Evolutionary conservation across 1,140 invertebrate species (phyloP).

Genomic region (Idris sp.): DNA sequence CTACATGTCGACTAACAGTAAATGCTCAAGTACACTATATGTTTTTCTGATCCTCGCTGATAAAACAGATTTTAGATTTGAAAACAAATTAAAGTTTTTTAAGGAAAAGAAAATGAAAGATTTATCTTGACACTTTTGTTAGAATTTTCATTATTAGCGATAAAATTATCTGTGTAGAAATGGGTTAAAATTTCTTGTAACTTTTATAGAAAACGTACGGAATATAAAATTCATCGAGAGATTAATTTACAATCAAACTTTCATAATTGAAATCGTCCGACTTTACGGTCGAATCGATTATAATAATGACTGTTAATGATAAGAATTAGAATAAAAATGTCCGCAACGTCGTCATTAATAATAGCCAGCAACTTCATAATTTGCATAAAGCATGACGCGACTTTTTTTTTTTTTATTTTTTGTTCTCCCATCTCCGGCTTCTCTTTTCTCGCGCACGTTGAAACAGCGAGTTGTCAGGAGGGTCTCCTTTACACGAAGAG

Average conservation of each 20-base stretch:
- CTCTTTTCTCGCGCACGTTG: slow-evolving; percentile 39
- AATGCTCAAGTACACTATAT: slow-evolving; percentile 11
- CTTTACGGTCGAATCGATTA: slow-evolving; percentile 41
- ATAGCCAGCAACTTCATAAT: slow-evolving; percentile 44
- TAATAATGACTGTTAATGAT: slow-evolving; percentile 51
- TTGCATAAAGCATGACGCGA: slow-evolving; percentile 60
- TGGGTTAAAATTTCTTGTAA: too few relatives aligned
- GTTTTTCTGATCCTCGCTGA: slow-evolving; percentile 19
- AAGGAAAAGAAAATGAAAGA: too few relatives aligned
- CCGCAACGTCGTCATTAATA: slow-evolving; percentile 42
- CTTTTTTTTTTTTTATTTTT: too few relatives aligned
- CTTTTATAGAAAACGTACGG: too few relatives aligned
- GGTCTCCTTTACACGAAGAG: slow-evolving; percentile 39
- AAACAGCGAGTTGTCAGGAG: slow-evolving; percentile 49
- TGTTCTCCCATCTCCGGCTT: slow-evolving; percentile 43
- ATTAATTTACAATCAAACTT: slow-evolving; percentile 29
- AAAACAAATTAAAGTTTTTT: too few relatives aligned
- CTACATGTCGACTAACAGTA: slow-evolving; percentile 25
- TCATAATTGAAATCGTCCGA: slow-evolving; percentile 22
- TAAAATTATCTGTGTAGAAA: too few relatives aligned
- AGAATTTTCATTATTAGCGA: too few relatives aligned
- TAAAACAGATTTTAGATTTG: slow-evolving; percentile 11
- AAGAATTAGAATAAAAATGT: slow-evolving; percentile 53
- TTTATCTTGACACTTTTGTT: too few relatives aligned
- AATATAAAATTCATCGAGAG: too few relatives aligned